Conservation (phyloP, 2,113 vertebrate species). For the Crotalus horridus region DNA sequence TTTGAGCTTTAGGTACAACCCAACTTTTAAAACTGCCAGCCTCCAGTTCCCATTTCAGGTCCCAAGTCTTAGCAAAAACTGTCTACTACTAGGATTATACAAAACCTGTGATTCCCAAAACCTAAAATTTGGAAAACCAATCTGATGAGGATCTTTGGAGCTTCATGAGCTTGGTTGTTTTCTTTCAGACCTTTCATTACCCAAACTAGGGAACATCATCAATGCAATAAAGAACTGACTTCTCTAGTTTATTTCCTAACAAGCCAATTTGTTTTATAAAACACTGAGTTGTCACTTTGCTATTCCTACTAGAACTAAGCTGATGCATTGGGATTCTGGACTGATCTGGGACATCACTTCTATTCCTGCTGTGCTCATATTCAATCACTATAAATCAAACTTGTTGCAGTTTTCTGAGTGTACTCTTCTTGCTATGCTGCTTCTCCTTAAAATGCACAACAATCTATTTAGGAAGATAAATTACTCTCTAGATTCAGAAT, state of each 20-base stretch:
- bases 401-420: background rate
- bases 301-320: background rate
- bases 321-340: background rate
- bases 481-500: background rate
- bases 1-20: background rate
- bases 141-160: background rate
- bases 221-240: background rate
- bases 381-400: background rate
- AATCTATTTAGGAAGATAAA: background rate
- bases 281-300: background rate
- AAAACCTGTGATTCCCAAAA: background rate
- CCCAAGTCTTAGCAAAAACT: background rate
- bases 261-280: background rate
- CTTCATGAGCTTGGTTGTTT: background rate
- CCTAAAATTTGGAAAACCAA: background rate
- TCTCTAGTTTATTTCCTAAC: background rate
- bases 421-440: background rate
- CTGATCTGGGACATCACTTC: background rate
- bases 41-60: background rate
- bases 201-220: background rate
- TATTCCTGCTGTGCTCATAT: background rate
- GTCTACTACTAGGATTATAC: background rate
- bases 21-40: background rate
- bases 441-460: background rate
- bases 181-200: background rate